Evolutionary conservation across 2,797 vertebrate genomes (phyloP), one percentile per base, ranked within the genome.

Genomic region (Myotis pilosus): DNA sequence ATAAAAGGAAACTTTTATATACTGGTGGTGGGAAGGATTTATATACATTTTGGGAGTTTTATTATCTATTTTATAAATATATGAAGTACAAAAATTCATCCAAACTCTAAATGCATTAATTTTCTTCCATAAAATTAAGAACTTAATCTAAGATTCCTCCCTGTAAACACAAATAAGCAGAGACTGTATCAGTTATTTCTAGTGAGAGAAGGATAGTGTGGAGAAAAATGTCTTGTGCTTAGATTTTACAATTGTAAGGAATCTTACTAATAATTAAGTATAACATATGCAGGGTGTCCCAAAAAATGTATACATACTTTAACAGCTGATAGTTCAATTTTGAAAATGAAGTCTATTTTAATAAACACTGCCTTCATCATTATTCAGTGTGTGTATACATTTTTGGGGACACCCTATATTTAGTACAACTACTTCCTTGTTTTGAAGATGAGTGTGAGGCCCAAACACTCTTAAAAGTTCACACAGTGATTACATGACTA

Each of bases 121-220:
- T 95, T 94, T 89, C n/a, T 95, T 55, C 74, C 66, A 85, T 64
- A 82, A 89, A 89, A 90, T 92, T 81, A 90, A 87, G 23, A 85
- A 76, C 25, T 69, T 80, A 86, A 60, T 41, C 66, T 47, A 84
- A 51, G 1, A 3, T 74, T 94, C 44, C 6, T 94, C 44, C 84
- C 44, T 96, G 22, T 66, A 68, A 57, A 36, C 76, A 87, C 78
- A 76, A 78, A 36, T 79, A 57, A 90, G 23, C 22, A 75, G 68
- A 79, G 64, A 62, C 8, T 76, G 19, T 25, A 76, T 30, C 90
- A 94, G 17, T 82, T 90, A 80, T 88, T 92, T 92, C 64, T 72
- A 80, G 60, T 93, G 69, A 79, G 78, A 94, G 23, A 94, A 87
- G 38, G 22, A n/a, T 16, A 91, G 55, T n/a, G 8, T 89, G 79